These are phyloP conservation scores for Gallinago media DNA, from an alignment of 2,113 vertebrate species.

Conservation along the genomic window DNA sequence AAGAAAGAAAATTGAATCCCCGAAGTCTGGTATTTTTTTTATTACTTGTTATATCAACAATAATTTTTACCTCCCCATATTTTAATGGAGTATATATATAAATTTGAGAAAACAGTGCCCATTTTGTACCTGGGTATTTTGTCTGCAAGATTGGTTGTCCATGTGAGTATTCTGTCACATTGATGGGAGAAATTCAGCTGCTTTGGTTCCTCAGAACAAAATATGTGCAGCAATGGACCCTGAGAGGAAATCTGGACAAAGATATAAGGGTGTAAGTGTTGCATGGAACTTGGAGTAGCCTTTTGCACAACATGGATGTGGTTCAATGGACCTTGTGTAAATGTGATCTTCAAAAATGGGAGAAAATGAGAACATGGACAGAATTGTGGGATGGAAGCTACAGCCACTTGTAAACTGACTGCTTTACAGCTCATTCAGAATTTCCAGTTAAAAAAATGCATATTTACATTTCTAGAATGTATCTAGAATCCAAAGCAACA, in stretches of 20 bases:
- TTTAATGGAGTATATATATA: background rate
- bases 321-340: background rate
- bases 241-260: background rate
- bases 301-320: background rate
- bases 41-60: background rate
- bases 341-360: background rate
- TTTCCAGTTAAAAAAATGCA: background rate
- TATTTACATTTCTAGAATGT: background rate
- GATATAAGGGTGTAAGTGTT: background rate
- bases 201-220: background rate
- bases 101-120: background rate
- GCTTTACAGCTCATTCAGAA: background rate
- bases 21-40: background rate
- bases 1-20: background rate
- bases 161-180: background rate
- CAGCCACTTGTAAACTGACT: background rate
- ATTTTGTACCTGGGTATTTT: background rate
- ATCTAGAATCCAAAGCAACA: background rate
- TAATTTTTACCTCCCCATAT: background rate
- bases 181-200: background rate
- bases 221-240: background rate
- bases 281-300: background rate
- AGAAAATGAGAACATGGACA: background rate
- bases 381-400: background rate
- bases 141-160: background rate